Evolutionary conservation across 2,113 vertebrate genomes (phyloP).

Genomic region (Nibea albiflora): DNA sequence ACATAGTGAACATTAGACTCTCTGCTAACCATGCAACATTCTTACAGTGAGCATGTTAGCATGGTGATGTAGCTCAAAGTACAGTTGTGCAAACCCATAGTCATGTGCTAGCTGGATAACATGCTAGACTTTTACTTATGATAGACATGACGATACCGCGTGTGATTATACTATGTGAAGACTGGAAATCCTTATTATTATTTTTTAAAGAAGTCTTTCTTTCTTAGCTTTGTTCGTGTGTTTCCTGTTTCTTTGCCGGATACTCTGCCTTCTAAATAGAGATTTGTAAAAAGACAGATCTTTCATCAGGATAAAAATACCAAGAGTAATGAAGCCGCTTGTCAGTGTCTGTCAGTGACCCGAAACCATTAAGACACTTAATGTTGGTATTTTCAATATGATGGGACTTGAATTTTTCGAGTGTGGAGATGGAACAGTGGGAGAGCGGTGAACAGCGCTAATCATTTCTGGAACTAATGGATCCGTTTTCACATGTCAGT

Average conservation of each 20-base stretch:
- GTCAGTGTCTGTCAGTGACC: slow-evolving; percentile 31
- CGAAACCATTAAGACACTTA: slow-evolving; percentile 52
- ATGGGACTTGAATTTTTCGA: slow-evolving; percentile 32
- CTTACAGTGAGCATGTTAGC: neutral
- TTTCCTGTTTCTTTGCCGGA: neutral
- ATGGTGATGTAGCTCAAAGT: neutral
- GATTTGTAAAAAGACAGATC: neutral
- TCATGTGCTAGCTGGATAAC: too few relatives aligned
- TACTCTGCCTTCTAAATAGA: neutral
- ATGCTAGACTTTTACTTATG: too few relatives aligned
- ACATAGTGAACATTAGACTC: too few relatives aligned
- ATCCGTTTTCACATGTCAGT: slow-evolving; percentile 24
- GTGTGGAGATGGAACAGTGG: slow-evolving; percentile 31
- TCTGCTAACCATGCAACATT: neutral
- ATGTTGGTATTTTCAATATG: slow-evolving; percentile 45
- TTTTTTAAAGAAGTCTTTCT: too few relatives aligned
- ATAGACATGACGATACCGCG: too few relatives aligned
- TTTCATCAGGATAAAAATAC: neutral
- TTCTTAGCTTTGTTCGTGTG: neutral
- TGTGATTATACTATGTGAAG: too few relatives aligned
- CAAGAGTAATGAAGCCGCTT: neutral
- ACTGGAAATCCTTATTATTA: too few relatives aligned
- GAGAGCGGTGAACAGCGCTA: slow-evolving; percentile 18
- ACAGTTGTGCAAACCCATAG: neutral
- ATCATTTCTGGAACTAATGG: slow-evolving; percentile 51